phyloP scores from a whole-genome alignment of 2,888 invertebrate genomes.

The Rugalucina vietnamica region DNA sequence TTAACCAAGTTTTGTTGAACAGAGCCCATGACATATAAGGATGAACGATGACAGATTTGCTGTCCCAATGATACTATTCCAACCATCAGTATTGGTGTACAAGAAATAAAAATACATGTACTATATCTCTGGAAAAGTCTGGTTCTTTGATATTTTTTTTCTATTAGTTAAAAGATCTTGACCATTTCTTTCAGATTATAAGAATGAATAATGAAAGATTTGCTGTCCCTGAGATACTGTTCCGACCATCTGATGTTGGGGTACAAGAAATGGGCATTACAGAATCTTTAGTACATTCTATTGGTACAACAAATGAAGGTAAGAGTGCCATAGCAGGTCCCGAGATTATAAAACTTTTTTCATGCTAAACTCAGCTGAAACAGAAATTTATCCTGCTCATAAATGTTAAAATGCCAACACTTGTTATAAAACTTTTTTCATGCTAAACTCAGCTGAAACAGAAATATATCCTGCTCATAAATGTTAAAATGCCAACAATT shows the following conservation, averaged over 20 bases:
- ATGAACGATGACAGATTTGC: too few species aligned
- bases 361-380: too few species aligned
- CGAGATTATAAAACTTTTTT: too few species aligned
- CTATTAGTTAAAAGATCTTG: not conserved
- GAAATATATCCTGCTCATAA: too few species aligned
- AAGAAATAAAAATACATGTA: not conserved
- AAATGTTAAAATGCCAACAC: too few species aligned
- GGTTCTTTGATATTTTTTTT: not conserved
- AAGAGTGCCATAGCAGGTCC: not conserved
- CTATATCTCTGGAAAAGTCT: too few species aligned
- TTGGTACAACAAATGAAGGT: conserved; percentile 84
- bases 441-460: too few species aligned
- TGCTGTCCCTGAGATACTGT: conserved; percentile 96
- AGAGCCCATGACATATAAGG: too few species aligned
- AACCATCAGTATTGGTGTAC: not conserved
- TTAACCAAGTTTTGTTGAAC: too few species aligned
- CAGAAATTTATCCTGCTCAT: too few species aligned
- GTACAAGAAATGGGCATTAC: conserved; percentile 95
- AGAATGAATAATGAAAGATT: conserved; percentile 97
- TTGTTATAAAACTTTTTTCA: too few species aligned
- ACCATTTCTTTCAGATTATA: conserved; percentile 89
- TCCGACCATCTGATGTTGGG: conserved; percentile 97
- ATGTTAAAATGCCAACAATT: too few species aligned
- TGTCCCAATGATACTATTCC: not conserved
- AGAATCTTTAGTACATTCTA: conserved; percentile 92